These are phyloP conservation scores for Mythimna loreyi DNA, from an alignment of 2,888 invertebrate species.

Conservation along the genomic window DNA sequence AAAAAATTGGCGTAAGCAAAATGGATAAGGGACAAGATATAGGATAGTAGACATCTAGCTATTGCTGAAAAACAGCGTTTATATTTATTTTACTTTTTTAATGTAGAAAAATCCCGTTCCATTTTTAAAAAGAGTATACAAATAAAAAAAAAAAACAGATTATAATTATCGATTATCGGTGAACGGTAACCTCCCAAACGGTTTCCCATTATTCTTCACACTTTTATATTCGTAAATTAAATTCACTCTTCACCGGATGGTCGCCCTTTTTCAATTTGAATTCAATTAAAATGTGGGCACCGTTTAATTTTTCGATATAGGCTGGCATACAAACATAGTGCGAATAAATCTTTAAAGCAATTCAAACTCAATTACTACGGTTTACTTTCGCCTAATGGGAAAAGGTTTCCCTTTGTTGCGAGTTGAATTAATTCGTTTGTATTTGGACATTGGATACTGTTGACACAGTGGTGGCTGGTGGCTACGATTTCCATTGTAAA, in stretches of 20 bases:
- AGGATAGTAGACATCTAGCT: background rate
- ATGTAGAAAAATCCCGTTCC: background rate
- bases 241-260: constrained; percentile 52
- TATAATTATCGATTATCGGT: constrained; percentile 39
- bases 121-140: constrained; percentile 21
- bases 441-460: constrained; percentile 78
- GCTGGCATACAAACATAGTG: constrained; percentile 77
- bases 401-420: constrained; percentile 82
- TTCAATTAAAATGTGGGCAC: constrained; percentile 79
- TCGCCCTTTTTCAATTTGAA: constrained; percentile 70
- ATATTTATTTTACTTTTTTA: background rate
- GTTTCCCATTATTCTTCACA: constrained; percentile 50
- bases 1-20: background rate
- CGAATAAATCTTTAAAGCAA: constrained; percentile 87
- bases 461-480: constrained; percentile 70
- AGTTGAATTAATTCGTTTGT: constrained; percentile 82
- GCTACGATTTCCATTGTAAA: constrained; percentile 56
- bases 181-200: constrained; percentile 46
- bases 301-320: constrained; percentile 77
- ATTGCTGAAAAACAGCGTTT: background rate
- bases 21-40: background rate
- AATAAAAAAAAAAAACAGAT: constrained; percentile 17
- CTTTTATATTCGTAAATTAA: constrained; percentile 61
- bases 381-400: constrained; percentile 86
- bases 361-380: constrained; percentile 88